phyloP scores from a whole-genome alignment of 2,888 invertebrate genomes.

The Rhyacophila evoluta region DNA sequence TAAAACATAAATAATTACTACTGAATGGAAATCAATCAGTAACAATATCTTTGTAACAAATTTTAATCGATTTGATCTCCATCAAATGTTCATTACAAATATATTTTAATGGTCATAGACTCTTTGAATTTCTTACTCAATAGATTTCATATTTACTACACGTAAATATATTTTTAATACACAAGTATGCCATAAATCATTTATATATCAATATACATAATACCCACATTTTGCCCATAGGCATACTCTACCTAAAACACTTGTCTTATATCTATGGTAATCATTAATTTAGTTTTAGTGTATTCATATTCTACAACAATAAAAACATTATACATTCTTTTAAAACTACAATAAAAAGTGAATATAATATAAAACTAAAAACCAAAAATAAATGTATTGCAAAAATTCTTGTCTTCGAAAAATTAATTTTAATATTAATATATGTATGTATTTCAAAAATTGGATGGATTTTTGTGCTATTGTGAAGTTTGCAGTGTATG shows the following conservation, averaged over 20 bases:
- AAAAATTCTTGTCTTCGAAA: too few species aligned
- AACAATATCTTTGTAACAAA: not conserved
- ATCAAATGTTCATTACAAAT: slow-evolving; percentile 14
- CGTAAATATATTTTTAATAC: slow-evolving; percentile 17
- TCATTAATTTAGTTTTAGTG: slow-evolving; percentile 7
- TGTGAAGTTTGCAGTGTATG: not conserved
- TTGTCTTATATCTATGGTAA: slow-evolving; percentile 29
- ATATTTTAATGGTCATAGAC: slow-evolving; percentile 24
- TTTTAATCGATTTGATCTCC: slow-evolving; percentile 4
- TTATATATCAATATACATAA: slow-evolving; percentile 31
- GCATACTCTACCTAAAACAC: slow-evolving; percentile 35
- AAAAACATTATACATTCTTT: slow-evolving; percentile 22
- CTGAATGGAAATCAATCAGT: not conserved
- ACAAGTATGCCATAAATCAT: slow-evolving; percentile 16
- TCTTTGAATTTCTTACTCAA: slow-evolving; percentile 17
- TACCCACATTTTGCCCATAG: slow-evolving; percentile 41
- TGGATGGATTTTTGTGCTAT: slow-evolving; percentile 1
- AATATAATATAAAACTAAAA: not conserved
- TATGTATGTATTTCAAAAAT: not conserved
- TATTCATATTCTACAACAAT: slow-evolving; percentile 13
- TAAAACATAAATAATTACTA: not conserved
- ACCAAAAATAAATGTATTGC: too few species aligned
- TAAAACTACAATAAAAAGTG: not conserved
- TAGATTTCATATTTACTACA: slow-evolving; percentile 12
- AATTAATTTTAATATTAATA: not conserved